These are phyloP conservation scores for Carlito syrichta DNA, from an alignment of 2,113 vertebrate genomes.

Conservation along the genomic window DNA sequence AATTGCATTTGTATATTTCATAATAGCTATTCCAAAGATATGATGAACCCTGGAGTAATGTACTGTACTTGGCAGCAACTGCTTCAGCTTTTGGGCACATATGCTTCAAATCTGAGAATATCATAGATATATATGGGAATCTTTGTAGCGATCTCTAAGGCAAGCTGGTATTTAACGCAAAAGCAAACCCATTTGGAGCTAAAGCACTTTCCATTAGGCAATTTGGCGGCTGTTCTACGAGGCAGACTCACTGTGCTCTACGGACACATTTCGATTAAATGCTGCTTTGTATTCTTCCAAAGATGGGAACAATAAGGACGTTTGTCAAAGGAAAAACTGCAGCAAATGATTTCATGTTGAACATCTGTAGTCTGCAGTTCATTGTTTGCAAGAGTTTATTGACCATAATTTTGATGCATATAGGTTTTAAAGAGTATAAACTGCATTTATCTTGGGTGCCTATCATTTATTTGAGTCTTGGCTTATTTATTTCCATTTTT, in stretches of 20 bases:
- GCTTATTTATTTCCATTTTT: conserved; percentile 76
- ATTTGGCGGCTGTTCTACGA: conserved; percentile 86
- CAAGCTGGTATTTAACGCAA: conserved; percentile 89
- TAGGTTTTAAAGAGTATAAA: conserved; percentile 83
- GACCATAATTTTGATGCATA: conserved; percentile 88
- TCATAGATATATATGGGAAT: conserved; percentile 82
- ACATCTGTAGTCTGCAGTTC: conserved; percentile 83
- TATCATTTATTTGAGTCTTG: conserved; percentile 73
- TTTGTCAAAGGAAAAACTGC: conserved; percentile 88
- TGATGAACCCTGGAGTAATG: conserved; percentile 78
- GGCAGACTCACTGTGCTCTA: conserved; percentile 78
- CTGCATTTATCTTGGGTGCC: conserved; percentile 68
- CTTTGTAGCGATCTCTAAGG: conserved; percentile 83
- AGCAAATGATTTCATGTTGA: conserved; percentile 83
- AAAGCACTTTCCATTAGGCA: conserved; percentile 85
- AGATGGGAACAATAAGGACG: conserved; percentile 81
- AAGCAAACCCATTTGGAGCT: conserved; percentile 85
- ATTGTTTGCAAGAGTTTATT: conserved; percentile 83
- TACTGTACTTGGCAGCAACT: conserved; percentile 79
- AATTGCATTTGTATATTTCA: conserved; percentile 76
- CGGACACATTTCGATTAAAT: conserved; percentile 84
- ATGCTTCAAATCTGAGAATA: conserved; percentile 84
- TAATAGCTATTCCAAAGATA: conserved; percentile 77
- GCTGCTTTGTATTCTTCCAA: conserved; percentile 83
- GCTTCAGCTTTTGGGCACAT: conserved; percentile 81